Base-by-base conservation (phyloP, 1,140 invertebrate genomes). In the Mactra quadrangularis region DNA sequence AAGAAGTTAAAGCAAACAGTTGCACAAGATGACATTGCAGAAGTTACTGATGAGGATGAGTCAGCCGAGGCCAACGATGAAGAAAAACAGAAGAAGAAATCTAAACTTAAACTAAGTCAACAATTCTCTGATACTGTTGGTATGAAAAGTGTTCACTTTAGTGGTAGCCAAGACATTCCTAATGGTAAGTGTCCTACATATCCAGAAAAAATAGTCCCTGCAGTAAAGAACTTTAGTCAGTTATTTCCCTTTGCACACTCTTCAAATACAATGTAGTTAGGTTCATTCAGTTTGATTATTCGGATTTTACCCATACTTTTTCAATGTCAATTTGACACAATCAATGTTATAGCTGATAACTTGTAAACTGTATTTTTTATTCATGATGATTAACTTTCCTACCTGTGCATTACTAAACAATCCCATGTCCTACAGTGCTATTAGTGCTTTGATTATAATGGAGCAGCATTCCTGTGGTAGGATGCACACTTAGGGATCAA, bases 81-180 rank as follows among this genome's bases (percentile, higher is more conserved):
- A 31, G 62, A 75, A 17, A 86, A 76, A 76, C 60, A 60, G 75
- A 85, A 62, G 81, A 87, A 82, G 41, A 85, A 68, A 60, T 68
- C 82, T 17, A 91, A 92, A 78, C 76, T 90, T 11, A 91, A 91
- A 64, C 83, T 94, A 6, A 89, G 90, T 29, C 84, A 86, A 6
- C 89, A 92, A 7, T 85, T 95, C 35, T 94, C 94, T 11, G 88
- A 92, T 50, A 78, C 94, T 38, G 94, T 95, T 13, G 93, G 92
- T 83, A 90, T 94, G 87, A 92, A 94, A 86, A 93, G 93, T 79
- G 91, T 93, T 38, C 88, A 92, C 57, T 95, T 94, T 75, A 89
- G 92, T 31, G 90, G 90, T 6, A 93, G 94, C 64, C 88, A 91
- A 3, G 88, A 93, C 33, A 87, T 91, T 2, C 84, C 87, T 57